A percentile compares a stretch with the other conserved stretches of the same genome.
These are phyloP conservation scores for Cetonia aurata DNA, from an alignment of 2,888 invertebrate species.

Conservation along the genomic window DNA sequence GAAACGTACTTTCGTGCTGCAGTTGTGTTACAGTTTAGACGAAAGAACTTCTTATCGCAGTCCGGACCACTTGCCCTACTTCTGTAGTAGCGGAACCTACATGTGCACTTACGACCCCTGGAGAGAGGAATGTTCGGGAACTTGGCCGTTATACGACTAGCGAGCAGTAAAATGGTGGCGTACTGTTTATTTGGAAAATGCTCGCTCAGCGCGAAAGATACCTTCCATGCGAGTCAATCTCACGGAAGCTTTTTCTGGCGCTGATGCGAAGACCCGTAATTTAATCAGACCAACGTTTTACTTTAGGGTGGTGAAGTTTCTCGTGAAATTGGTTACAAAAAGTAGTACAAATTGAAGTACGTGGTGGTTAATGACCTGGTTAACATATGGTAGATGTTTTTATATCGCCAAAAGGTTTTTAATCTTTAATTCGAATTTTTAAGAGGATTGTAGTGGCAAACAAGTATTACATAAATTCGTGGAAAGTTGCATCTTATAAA, in stretches of 20 bases:
- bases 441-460: too few species aligned
- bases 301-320: too few species aligned
- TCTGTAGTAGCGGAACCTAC: slow-evolving; percentile 14
- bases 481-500: too few species aligned
- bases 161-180: slow-evolving; percentile 12
- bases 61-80: slow-evolving; percentile 28
- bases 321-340: too few species aligned
- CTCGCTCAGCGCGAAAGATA: slow-evolving; percentile 4
- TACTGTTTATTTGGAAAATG: slow-evolving; percentile 33
- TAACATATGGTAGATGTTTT: too few species aligned
- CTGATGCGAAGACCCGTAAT: too few species aligned
- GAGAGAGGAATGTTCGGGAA: slow-evolving; percentile 12
- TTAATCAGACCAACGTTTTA: too few species aligned
- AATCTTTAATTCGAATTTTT: too few species aligned
- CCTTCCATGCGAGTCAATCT: slow-evolving; percentile 13
- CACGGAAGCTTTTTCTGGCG: neutral
- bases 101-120: slow-evolving; percentile 21
- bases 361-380: too few species aligned
- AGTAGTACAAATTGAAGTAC: too few species aligned
- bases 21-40: slow-evolving; percentile 7
- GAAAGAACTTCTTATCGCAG: slow-evolving; percentile 29
- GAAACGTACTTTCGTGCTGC: neutral
- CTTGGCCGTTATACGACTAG: neutral
- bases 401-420: too few species aligned
- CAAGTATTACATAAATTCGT: too few species aligned